phyloP scores from a whole-genome alignment of 2,797 vertebrate genomes.

The Anguilla pacifica region DNA sequence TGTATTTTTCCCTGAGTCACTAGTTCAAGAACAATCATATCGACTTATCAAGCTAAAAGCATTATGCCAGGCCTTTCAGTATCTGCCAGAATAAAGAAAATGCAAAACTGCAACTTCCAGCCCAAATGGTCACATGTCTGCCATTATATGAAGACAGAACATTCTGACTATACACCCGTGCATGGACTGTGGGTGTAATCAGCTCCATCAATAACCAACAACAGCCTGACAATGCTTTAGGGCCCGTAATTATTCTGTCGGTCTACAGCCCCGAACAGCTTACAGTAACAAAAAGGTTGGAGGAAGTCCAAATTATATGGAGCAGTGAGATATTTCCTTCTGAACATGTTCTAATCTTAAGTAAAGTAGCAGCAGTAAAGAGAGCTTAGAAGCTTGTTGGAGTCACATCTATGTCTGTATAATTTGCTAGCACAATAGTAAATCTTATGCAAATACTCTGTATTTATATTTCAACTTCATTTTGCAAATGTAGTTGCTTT shows the following conservation, averaged over 20 bases:
- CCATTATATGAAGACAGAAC: background rate
- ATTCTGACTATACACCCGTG: background rate
- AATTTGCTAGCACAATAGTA: background rate
- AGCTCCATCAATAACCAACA: background rate
- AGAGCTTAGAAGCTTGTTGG: background rate
- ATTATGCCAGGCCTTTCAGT: too few species aligned
- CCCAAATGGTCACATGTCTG: too few species aligned
- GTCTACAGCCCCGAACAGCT: background rate
- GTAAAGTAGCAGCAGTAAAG: background rate
- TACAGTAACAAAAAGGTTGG: background rate
- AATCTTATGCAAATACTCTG: background rate
- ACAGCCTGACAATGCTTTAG: background rate
- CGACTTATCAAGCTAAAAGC: too few species aligned
- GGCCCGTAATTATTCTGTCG: background rate
- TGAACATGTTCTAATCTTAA: background rate
- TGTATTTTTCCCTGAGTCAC: too few species aligned
- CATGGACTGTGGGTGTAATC: background rate
- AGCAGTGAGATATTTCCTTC: background rate
- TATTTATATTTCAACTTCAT: background rate
- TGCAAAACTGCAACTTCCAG: too few species aligned
- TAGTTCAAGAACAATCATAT: too few species aligned
- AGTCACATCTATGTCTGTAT: background rate
- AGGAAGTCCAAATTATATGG: background rate
- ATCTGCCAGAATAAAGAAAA: too few species aligned
- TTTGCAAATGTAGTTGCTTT: too few species aligned